Base-by-base conservation (phyloP, 2,113 vertebrate species). In the Hippoglossus stenolepis region DNA sequence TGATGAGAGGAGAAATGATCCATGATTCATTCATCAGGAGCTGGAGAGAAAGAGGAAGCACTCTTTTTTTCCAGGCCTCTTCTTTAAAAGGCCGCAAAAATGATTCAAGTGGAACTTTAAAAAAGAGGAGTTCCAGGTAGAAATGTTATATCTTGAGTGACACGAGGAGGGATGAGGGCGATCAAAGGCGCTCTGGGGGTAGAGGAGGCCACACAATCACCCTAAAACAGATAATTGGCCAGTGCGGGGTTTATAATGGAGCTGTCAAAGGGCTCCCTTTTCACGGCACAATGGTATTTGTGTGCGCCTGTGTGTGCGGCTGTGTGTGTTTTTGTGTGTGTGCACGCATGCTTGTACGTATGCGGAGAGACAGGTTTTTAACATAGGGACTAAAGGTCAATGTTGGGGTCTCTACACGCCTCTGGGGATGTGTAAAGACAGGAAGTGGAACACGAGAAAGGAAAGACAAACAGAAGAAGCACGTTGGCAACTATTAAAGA, bases 221-320 rank as follows among this genome's bases (percentile, higher is more conserved):
- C 70, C 84, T 86, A 79, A 90, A 92, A 90, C 73, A 88, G 83
- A 91, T 91, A 87, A 93, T 90, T 91, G 89, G 86, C 74, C 76
- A 69, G 75, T 75, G 74, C 77, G 43, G 75, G 77, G 45, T 87
- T 89, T 76, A 80, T 87, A 90, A 91, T 86, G 85, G 83, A 85
- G 79, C 85, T 83, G 87, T 90, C 80, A 90, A 73, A 83, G 63
- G 77, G 63, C 80, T 89, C 79, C 17, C 18, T 78, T 89, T 86
- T 77, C 65, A 85, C 45, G 47, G 67, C 73, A 87, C 77, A 81
- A 81, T 79, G 72, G 49, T 78, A 71, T 85, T 70, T 72, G 62
- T 81, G 64, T 75, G 79, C 72, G 73, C 65, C 75, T 71, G 58
- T 81, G 63, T 51, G 69, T 75, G 79, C 72, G 73, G 68, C 75